Evolutionary conservation across 2,113 vertebrate genomes (phyloP), one percentile per base, ranked within the genome.

Genomic region (Orthonyx spaldingii): DNA sequence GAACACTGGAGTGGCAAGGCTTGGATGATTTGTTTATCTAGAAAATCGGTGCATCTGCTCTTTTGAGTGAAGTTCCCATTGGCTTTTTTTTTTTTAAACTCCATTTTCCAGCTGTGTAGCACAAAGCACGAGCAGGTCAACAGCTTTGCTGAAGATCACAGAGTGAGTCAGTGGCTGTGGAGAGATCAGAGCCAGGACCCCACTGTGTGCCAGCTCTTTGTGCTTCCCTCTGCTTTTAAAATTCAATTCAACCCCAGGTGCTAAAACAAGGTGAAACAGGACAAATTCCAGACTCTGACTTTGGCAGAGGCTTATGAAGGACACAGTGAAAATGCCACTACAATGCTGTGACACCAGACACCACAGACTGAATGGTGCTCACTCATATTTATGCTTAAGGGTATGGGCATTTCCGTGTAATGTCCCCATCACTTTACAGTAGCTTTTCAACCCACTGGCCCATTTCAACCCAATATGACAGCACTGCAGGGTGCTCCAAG

Each of bases 161-260:
- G 94, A 94, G 65, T 71, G 88, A 96, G 93, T 93, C 92, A 95
- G 85, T 93, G 90, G 85, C 94, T 95, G 85, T 90, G 90, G 69
- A 92, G 93, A 96, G 94, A 95, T 94, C 95, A 96, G 92, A 96
- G 96, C 86, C 92, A 92, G 86, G 88, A 90, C 61, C 90, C 90
- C 86, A 84, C 92, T 84, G 93, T 39, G 92, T 92, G 88, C 94
- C 94, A 94, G 86, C 17, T 77, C 92, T 96, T 94, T 95, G 88
- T 90, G 94, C 90, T 96, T 90, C 69, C 49, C 57, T 95, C 80
- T 65, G 88, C 52, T 94, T 95, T 94, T 88, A 81, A 93, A 94
- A 90, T 75, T 71, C 41, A 27, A 87, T 96, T 93, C 76, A 89
- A 78, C 75, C 76, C 90, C 85, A 95, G 85, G 93, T 93, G 88